These are phyloP conservation scores for Macaria liturata DNA, from an alignment of 2,888 invertebrate genomes.

Conservation along the genomic window DNA sequence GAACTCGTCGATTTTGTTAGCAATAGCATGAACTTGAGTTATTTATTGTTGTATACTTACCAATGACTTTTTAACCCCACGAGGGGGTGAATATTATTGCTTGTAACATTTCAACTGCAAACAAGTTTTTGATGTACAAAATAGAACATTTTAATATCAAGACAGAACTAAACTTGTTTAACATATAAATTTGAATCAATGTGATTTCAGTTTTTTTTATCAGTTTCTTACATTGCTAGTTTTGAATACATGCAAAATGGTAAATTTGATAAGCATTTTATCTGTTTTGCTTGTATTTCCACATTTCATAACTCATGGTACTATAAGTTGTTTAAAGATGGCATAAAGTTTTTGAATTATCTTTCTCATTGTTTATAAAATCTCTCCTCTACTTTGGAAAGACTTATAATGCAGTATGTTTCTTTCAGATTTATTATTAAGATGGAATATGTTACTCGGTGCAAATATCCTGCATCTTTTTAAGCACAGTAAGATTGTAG, in stretches of 20 bases:
- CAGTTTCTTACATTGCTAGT: too few relatives aligned
- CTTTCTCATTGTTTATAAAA: constrained; percentile 58
- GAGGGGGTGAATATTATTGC: not conserved
- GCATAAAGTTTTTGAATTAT: constrained; percentile 25
- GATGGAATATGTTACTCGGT: constrained; percentile 38
- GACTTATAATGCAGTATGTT: constrained; percentile 41
- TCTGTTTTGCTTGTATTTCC: too few relatives aligned
- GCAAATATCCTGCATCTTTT: constrained; percentile 11
- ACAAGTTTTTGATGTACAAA: too few relatives aligned
- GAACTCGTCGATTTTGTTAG: too few relatives aligned
- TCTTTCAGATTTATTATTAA: constrained; percentile 10
- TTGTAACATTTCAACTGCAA: too few relatives aligned
- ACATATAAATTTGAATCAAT: too few relatives aligned
- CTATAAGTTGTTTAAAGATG: constrained; percentile 25
- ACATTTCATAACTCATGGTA: not conserved
- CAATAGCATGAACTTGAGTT: too few relatives aligned
- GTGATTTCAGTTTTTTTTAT: too few relatives aligned
- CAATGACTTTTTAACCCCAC: not conserved
- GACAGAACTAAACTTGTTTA: too few relatives aligned
- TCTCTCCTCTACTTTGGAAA: constrained; percentile 48
- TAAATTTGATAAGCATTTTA: too few relatives aligned
- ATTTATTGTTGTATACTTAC: not conserved
- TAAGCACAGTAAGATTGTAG: not conserved
- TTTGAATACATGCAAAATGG: too few relatives aligned
- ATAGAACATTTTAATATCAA: too few relatives aligned